Conservation (phyloP, 2,113 vertebrate genomes). For the Apaloderma vittatum region DNA sequence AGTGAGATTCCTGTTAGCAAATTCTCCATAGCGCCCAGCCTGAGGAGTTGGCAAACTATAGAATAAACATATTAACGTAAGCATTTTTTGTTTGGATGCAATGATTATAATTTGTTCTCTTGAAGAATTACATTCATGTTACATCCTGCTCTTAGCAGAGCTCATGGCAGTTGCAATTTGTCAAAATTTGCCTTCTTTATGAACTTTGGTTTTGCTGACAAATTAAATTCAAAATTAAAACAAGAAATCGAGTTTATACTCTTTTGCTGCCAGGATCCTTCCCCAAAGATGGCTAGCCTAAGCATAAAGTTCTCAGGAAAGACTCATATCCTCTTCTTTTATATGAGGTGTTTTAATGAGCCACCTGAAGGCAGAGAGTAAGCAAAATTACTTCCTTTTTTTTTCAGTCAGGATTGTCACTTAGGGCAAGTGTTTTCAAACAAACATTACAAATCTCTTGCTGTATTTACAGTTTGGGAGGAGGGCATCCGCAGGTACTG, state of each 20-base stretch:
- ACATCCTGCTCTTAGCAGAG: constrained; percentile 63
- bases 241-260: constrained; percentile 35
- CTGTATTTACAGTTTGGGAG: constrained; percentile 29
- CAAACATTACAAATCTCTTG: constrained; percentile 31
- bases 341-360: constrained; percentile 53
- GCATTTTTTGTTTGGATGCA: constrained; percentile 56
- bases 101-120: constrained; percentile 45
- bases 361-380: constrained; percentile 54
- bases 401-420: constrained; percentile 48
- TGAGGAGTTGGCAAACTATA: constrained; percentile 20
- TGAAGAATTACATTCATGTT: constrained; percentile 49
- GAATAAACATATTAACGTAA: constrained; percentile 18
- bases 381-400: constrained; percentile 58
- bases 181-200: constrained; percentile 70
- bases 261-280: constrained; percentile 43
- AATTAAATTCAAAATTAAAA: constrained; percentile 67
- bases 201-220: constrained; percentile 61
- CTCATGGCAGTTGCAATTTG: constrained; percentile 65
- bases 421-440: constrained; percentile 49
- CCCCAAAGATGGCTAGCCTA: not conserved
- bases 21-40: constrained; percentile 3
- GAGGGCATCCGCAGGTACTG: not conserved
- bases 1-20: not conserved
- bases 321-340: constrained; percentile 25
- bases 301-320: constrained; percentile 14